A percentile compares a stretch with the other conserved stretches of the same genome.
Conservation (phyloP, 2,888 invertebrate species). For the Rotaria macrura region DNA sequence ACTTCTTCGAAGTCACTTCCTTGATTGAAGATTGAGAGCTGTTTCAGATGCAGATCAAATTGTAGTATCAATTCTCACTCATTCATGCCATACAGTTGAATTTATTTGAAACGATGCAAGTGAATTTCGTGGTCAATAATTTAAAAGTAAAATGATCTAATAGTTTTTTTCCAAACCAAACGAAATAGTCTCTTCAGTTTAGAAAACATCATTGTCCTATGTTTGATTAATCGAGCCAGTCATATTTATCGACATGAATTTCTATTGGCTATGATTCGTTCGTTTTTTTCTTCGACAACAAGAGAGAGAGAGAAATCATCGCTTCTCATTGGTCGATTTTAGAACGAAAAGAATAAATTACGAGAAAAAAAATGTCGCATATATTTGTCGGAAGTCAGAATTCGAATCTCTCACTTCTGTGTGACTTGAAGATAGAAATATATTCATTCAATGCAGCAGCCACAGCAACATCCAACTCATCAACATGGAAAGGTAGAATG, state of each 20-base stretch:
- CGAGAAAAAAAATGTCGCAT: neutral
- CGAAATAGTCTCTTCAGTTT: too few species aligned
- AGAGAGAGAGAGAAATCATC: neutral
- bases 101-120: too few species aligned
- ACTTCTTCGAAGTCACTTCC: too few species aligned
- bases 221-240: neutral
- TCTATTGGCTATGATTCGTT: neutral
- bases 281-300: neutral
- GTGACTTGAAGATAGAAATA: neutral
- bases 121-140: too few species aligned
- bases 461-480: neutral
- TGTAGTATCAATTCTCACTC: too few species aligned
- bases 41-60: too few species aligned
- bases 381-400: conserved; percentile 12
- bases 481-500: conserved; percentile 6
- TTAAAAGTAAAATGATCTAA: too few species aligned
- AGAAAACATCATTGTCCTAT: neutral
- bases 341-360: neutral
- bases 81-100: too few species aligned
- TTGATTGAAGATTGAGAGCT: too few species aligned
- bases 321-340: neutral
- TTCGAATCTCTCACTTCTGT: conserved; percentile 4
- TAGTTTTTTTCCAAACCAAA: too few species aligned
- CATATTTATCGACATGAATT: neutral
- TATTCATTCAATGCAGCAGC: neutral